A percentile compares a stretch with the other conserved stretches of the same genome.
Evolutionary conservation across 2,888 invertebrate genomes (phyloP).

Genomic region (Eristalis arbustorum): DNA sequence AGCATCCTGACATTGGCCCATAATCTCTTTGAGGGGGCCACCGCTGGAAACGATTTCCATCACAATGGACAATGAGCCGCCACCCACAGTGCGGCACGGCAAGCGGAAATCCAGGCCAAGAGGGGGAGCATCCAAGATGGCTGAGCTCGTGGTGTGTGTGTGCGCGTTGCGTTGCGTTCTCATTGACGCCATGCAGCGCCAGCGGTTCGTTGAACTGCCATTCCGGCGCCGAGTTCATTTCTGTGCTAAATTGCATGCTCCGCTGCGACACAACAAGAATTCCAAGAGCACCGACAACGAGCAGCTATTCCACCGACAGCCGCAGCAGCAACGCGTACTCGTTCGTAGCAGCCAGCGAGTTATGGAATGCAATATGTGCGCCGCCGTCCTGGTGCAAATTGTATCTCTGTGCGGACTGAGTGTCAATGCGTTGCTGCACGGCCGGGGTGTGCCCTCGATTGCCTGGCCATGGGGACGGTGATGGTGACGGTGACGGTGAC

Average conservation of each 20-base stretch:
- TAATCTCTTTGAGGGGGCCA: constrained; percentile 7
- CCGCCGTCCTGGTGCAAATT: constrained; percentile 11
- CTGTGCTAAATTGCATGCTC: constrained; percentile 26
- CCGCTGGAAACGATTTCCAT: background rate
- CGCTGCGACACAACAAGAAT: constrained; percentile 2
- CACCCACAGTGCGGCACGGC: background rate
- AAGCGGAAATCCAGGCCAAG: constrained; percentile 8
- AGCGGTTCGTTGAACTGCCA: constrained; percentile 51
- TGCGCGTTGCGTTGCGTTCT: no score
- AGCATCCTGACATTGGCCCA: constrained; percentile 26
- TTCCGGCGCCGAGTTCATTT: constrained; percentile 41
- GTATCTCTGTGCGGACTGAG: constrained; percentile 29
- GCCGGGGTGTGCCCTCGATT: constrained; percentile 38
- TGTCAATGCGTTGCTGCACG: background rate
- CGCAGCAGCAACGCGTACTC: background rate
- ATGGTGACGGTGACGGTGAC: background rate
- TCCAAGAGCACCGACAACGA: background rate
- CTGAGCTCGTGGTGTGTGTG: background rate
- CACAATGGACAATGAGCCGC: background rate
- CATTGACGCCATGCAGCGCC: constrained; percentile 39
- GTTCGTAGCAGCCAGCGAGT: background rate
- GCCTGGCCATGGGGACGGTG: background rate
- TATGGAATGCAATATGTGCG: constrained; percentile 41
- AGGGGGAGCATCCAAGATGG: background rate
- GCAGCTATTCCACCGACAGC: background rate